Conservation (phyloP, 1,140 invertebrate species). For the Campoletis sonorensis region DNA sequence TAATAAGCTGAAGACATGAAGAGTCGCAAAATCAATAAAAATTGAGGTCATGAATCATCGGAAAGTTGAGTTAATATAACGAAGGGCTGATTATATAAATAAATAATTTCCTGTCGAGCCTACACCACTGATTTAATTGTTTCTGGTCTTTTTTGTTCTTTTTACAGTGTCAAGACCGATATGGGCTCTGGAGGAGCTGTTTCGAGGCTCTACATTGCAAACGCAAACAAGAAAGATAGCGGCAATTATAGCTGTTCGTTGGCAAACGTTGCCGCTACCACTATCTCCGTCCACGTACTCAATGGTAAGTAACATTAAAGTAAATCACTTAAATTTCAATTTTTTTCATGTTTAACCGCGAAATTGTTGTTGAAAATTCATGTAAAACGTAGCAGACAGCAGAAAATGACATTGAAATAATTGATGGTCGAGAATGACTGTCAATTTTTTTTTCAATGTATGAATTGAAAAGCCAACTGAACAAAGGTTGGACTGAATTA, state of each 20-base stretch:
- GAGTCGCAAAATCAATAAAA: too few relatives aligned
- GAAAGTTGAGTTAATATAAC: too few relatives aligned
- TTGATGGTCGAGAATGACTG: too few relatives aligned
- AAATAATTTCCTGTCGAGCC: neutral
- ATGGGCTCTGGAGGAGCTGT: constrained; percentile 85
- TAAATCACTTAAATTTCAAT: neutral
- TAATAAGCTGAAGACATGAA: too few relatives aligned
- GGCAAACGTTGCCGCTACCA: constrained; percentile 85
- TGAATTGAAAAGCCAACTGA: too few relatives aligned
- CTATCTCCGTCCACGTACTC: constrained; percentile 88
- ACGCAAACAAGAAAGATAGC: constrained; percentile 88
- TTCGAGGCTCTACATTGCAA: constrained; percentile 88
- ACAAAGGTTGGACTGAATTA: too few relatives aligned
- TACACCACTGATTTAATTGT: constrained; percentile 20
- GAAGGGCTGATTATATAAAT: too few relatives aligned
- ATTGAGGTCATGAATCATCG: too few relatives aligned
- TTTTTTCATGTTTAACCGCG: neutral
- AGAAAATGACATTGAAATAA: too few relatives aligned
- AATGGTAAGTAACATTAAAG: constrained; percentile 80
- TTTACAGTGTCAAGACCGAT: constrained; percentile 88
- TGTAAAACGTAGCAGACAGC: too few relatives aligned
- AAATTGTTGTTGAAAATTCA: too few relatives aligned
- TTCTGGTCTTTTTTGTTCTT: constrained; percentile 59
- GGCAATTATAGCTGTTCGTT: constrained; percentile 91
- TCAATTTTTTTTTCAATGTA: too few relatives aligned